Conservation (phyloP, 2,113 vertebrate genomes). For the Malaclemys terrapin region DNA sequence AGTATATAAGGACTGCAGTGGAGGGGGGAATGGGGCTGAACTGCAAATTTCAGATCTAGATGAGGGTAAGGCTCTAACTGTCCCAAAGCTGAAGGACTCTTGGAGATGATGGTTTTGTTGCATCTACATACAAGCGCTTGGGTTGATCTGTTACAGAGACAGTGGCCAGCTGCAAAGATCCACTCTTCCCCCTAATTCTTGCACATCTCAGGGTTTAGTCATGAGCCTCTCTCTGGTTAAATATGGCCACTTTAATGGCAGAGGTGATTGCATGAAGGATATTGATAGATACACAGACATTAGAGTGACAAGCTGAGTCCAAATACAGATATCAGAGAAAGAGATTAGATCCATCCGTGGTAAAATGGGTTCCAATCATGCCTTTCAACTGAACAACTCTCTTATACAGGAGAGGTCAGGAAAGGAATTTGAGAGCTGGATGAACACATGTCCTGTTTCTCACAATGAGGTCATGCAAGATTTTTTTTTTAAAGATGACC, state of each 20-base stretch:
- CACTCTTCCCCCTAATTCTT: neutral
- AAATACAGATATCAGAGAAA: slow-evolving; percentile 16
- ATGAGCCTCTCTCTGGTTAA: neutral
- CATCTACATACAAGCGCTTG: neutral
- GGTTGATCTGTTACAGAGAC: neutral
- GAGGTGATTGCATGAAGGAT: slow-evolving; percentile 17
- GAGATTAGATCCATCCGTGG: slow-evolving; percentile 10
- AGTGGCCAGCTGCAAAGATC: neutral
- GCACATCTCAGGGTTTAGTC: neutral
- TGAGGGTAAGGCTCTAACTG: neutral
- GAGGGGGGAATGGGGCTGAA: neutral
- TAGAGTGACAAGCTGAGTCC: neutral
- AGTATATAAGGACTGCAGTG: neutral
- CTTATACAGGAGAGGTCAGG: neutral
- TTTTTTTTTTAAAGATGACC: slow-evolving; percentile 30
- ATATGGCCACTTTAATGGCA: neutral
- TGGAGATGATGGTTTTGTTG: neutral
- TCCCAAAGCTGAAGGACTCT: neutral
- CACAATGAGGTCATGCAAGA: slow-evolving; percentile 11
- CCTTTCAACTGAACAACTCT: slow-evolving; percentile 1
- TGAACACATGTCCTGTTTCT: neutral
- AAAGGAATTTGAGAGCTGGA: slow-evolving; percentile 1
- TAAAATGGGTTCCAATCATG: neutral
- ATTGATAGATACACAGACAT: neutral
- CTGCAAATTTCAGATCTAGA: neutral